A percentile compares a stretch with the other conserved stretches of the same genome.
phyloP scores from a whole-genome alignment of 1,140 invertebrate species.

The Trinorchestia longiramus region DNA sequence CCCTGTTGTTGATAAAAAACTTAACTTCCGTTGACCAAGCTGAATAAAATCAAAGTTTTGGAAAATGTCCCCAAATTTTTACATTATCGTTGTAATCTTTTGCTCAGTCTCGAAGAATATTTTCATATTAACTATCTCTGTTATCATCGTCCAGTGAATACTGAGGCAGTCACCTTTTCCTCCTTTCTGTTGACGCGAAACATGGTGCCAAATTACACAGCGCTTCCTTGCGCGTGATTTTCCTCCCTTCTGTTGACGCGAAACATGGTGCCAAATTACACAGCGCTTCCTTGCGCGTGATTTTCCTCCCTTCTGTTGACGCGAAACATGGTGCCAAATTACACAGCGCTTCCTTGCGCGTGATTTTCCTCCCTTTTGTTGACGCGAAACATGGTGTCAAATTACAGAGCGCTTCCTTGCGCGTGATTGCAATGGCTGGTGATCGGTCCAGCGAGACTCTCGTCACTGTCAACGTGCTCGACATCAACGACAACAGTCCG shows the following conservation, averaged over 20 bases:
- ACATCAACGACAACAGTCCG: slow-evolving; percentile 86
- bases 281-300: slow-evolving; percentile 78
- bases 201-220: slow-evolving; percentile 68
- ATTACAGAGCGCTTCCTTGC: slow-evolving; percentile 75
- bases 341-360: slow-evolving; percentile 77
- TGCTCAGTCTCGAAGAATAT: too few species aligned
- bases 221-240: slow-evolving; percentile 80
- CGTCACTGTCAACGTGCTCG: slow-evolving; percentile 79
- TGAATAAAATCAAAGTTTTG: too few species aligned
- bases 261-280: slow-evolving; percentile 64
- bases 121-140: too few species aligned
- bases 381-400: neutral
- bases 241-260: too few species aligned
- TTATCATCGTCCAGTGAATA: too few species aligned
- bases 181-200: neutral
- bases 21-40: too few species aligned
- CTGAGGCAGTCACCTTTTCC: neutral
- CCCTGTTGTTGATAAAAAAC: too few species aligned
- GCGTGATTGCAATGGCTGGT: slow-evolving; percentile 79
- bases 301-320: slow-evolving; percentile 67
- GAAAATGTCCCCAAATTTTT: too few species aligned
- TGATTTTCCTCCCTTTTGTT: slow-evolving; percentile 70
- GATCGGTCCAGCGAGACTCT: slow-evolving; percentile 76
- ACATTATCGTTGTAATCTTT: too few species aligned
- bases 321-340: neutral